A percentile compares a stretch with the other conserved stretches of the same genome.
These are phyloP conservation scores for Hassar affinis DNA, from an alignment of 2,113 vertebrate genomes.

Conservation along the genomic window DNA sequence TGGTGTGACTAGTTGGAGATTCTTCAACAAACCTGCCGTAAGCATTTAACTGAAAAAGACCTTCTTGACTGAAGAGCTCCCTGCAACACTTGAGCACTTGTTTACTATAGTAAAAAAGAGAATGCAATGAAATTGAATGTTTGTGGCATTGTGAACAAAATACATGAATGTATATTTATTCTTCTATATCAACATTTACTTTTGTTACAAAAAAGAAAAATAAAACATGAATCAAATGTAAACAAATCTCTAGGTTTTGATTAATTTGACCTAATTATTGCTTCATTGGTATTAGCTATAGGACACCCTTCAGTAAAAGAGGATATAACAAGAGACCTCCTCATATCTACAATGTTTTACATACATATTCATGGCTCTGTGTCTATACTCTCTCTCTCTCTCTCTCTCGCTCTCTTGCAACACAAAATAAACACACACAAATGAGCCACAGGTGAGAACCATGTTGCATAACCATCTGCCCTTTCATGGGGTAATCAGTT, in stretches of 20 bases:
- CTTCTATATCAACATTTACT: constrained; percentile 55
- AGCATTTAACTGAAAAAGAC: neutral
- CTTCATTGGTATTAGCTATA: neutral
- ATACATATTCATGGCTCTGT: too few species aligned
- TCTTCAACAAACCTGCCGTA: neutral
- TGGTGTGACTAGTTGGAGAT: neutral
- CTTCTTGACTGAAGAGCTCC: neutral
- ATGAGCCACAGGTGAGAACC: too few species aligned
- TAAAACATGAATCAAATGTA: neutral
- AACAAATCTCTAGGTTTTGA: neutral
- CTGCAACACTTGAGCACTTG: constrained; percentile 23
- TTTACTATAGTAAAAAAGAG: constrained; percentile 46
- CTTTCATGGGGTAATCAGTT: too few species aligned
- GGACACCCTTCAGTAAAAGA: neutral
- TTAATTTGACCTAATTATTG: neutral
- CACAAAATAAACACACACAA: too few species aligned
- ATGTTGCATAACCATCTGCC: too few species aligned
- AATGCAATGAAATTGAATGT: constrained; percentile 18
- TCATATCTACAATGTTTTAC: too few species aligned
- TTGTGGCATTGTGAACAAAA: constrained; percentile 40
- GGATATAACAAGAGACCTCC: neutral
- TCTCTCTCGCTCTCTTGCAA: too few species aligned
- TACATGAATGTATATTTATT: constrained; percentile 73
- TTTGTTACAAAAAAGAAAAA: constrained; percentile 52
- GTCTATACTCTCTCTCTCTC: too few species aligned